Conservation (phyloP, 2,113 vertebrate genomes). For the Cyanoramphus novaezelandiae region DNA sequence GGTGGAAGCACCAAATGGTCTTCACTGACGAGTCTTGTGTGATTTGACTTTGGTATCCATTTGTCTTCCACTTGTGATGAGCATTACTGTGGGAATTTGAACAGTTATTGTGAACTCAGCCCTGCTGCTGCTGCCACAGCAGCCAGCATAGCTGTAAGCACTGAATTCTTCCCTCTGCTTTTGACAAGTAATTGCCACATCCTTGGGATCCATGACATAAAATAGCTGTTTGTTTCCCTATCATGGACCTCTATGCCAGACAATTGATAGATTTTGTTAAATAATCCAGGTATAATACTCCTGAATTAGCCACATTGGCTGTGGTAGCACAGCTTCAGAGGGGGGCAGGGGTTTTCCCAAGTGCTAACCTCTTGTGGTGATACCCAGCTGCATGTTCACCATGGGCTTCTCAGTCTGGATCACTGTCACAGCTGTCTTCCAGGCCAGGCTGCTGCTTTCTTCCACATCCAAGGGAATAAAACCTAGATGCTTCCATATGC, state of each 20-base stretch:
- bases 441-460: neutral
- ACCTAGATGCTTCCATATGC: neutral
- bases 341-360: neutral
- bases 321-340: neutral
- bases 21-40: neutral
- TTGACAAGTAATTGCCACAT: neutral
- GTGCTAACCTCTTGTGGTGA: neutral
- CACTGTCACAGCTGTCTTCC: neutral
- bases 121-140: accelerated
- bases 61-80: neutral
- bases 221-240: neutral
- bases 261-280: neutral
- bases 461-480: neutral
- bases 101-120: neutral
- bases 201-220: neutral
- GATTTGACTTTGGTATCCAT: neutral
- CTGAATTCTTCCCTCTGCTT: neutral
- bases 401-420: accelerated
- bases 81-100: neutral
- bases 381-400: neutral
- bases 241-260: neutral
- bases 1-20: neutral
- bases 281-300: neutral
- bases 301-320: neutral
- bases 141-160: neutral